phyloP scores from a whole-genome alignment of 2,888 invertebrate species.

The Torymus auratus region DNA sequence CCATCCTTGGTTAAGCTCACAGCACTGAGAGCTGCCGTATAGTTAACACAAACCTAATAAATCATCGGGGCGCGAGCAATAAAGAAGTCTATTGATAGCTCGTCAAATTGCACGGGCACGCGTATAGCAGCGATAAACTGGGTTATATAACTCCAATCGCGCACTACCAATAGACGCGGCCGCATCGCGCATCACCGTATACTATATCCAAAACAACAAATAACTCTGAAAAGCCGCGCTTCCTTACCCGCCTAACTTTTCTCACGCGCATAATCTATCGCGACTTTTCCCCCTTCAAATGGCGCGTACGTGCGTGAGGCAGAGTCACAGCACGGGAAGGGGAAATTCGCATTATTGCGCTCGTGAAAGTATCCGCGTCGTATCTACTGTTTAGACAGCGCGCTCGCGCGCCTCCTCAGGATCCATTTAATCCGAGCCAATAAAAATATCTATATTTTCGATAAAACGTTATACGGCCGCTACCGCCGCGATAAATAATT shows the following conservation, averaged over 20 bases:
- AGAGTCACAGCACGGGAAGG: not conserved
- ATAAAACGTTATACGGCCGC: constrained; percentile 26
- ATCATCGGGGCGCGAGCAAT: constrained; percentile 1
- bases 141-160: not conserved
- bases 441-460: constrained; percentile 42
- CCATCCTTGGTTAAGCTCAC: no score
- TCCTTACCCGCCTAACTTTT: not conserved
- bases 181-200: not conserved
- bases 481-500: constrained; percentile 37
- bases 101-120: constrained; percentile 18
- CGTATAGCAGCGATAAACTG: constrained; percentile 32
- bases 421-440: constrained; percentile 17
- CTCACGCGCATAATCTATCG: not conserved
- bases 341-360: constrained; percentile 39
- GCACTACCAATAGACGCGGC: not conserved
- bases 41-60: constrained; percentile 6
- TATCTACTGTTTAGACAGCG: constrained; percentile 49
- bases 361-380: constrained; percentile 1
- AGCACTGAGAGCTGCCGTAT: no score
- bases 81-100: constrained; percentile 4
- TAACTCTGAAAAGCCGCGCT: constrained; percentile 24
- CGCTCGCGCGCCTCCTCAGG: not conserved
- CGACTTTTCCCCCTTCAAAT: constrained; percentile 1
- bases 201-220: constrained; percentile 24
- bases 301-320: not conserved